These are phyloP conservation scores for Polyergus mexicanus DNA, from an alignment of 1,140 invertebrate species.

Conservation along the genomic window DNA sequence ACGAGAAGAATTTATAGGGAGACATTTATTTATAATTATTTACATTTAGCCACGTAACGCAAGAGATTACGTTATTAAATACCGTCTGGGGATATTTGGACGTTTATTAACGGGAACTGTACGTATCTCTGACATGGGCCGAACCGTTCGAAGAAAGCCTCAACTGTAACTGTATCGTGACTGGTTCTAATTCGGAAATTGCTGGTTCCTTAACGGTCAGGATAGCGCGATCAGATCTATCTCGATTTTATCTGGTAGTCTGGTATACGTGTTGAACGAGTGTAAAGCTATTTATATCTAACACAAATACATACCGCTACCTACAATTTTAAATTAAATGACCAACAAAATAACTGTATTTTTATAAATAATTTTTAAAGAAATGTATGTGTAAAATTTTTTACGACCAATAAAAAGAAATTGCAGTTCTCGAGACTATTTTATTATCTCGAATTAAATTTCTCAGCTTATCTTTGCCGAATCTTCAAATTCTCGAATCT, in stretches of 20 bases:
- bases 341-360: neutral
- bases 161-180: conserved; percentile 78
- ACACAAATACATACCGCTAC: neutral
- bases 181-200: conserved; percentile 83
- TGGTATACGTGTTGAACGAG: neutral
- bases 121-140: neutral
- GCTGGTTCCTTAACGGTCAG: conserved; percentile 79
- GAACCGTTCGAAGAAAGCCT: conserved; percentile 35
- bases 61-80: conserved; percentile 31
- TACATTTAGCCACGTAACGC: neutral
- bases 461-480: neutral
- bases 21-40: conserved; percentile 27
- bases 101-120: conserved; percentile 25
- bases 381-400: neutral
- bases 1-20: neutral
- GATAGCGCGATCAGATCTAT: conserved; percentile 73
- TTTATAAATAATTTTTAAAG: neutral
- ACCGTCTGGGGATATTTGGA: neutral
- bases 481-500: neutral
- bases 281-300: neutral
- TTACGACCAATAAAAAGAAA: neutral
- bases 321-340: neutral
- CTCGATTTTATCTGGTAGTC: conserved; percentile 58
- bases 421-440: neutral
- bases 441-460: neutral